These are phyloP conservation scores for Eulemur rubriventer DNA, from an alignment of 2,797 vertebrate genomes.

Conservation along the genomic window DNA sequence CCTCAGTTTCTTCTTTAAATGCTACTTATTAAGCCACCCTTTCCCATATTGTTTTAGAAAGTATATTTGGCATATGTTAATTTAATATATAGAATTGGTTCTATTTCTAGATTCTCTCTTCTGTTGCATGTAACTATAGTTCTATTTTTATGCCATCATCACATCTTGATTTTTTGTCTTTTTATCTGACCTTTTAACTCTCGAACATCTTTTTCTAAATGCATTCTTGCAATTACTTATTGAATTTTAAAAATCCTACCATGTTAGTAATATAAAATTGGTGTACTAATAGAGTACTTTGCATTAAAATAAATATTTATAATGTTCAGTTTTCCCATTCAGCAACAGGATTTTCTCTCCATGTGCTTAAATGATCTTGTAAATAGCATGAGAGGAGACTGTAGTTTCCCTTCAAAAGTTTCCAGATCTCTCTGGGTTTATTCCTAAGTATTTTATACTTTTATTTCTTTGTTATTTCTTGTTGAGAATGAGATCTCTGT, in stretches of 20 bases:
- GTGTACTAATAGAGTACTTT: background rate
- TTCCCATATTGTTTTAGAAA: background rate
- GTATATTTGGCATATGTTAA: background rate
- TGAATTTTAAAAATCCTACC: background rate
- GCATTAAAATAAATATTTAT: background rate
- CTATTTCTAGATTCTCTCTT: background rate
- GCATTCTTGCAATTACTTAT: background rate
- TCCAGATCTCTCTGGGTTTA: background rate
- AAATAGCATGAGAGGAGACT: background rate
- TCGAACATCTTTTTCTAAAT: background rate
- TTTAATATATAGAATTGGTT: background rate
- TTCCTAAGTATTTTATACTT: background rate
- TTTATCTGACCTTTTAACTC: background rate
- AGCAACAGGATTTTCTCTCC: background rate
- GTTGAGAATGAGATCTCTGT: background rate
- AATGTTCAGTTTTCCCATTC: background rate
- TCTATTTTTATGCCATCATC: background rate
- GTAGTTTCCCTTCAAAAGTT: background rate
- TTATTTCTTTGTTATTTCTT: background rate
- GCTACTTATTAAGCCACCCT: background rate
- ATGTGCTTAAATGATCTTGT: background rate
- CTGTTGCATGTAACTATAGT: background rate
- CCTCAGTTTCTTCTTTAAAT: background rate
- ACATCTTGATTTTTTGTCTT: background rate
- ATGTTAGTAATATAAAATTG: background rate